Base-by-base conservation (phyloP, 2,888 invertebrate genomes). In the Acanthosepion pharaonis region DNA sequence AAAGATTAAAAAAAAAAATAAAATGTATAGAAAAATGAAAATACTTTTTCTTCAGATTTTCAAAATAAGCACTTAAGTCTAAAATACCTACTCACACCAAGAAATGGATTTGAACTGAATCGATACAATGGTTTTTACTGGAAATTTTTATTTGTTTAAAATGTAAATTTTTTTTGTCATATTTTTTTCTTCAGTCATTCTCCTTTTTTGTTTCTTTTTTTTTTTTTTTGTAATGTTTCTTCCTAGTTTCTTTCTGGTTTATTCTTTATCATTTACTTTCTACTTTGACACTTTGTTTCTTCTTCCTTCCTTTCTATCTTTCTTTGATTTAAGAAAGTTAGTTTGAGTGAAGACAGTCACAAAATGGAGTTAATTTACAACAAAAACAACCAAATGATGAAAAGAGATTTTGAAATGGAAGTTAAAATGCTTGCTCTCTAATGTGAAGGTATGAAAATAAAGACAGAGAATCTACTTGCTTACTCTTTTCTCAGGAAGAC, bases 331-430 rank as follows among this genome's bases (percentile, higher is more conserved):
- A 59, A 59, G 59, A 23, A 23, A 25, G 59, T 23, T 59, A 25
- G 59, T 20, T 25, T 59, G 59, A 20, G 20, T 20, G 9, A n/a
- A 78, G n/a, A 9, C n/a, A 78, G 78, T 78, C n/a, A 78, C n/a
- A 78, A 78, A 78, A n/a, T 78, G n/a, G 15, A 78, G n/a, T 78
- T 78, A 78, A n/a, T 78, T 78, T n/a, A 78, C 78, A 78, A 78
- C n/a, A 78, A 78, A 78, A 78, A 78, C 78, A 78, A 78, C 11
- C 33, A n/a, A 78, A 78, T 33, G 78, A 78, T 78, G n/a, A 78
- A 78, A 78, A 28, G n/a, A 28, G 28, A n/a, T 78, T 78, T 78
- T n/a, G 15, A 78, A 78, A 78, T 78, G 78, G 78, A n/a, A 33
- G 78, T 78, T n/a, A 78, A n/a, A 78, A 78, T 11, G 78, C n/a